phyloP scores from a whole-genome alignment of 2,888 invertebrate genomes.

The Agrotis clavis region DNA sequence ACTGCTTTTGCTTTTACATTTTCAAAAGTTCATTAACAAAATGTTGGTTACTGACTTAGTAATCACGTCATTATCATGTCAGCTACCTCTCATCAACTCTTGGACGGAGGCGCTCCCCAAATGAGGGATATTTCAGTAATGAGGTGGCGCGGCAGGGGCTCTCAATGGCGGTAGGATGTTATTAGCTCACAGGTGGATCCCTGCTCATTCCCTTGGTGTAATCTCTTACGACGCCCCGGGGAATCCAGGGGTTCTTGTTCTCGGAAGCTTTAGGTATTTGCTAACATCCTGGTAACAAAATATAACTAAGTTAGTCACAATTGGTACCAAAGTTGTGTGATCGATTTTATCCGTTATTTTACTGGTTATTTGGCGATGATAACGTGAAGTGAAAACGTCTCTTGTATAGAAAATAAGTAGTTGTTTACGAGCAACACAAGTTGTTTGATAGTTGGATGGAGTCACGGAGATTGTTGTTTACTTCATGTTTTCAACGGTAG shows the following conservation, averaged over 20 bases:
- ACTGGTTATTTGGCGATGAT: slow-evolving; percentile 13
- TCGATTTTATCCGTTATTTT: slow-evolving; percentile 27
- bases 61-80: slow-evolving; percentile 39
- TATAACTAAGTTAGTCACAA: slow-evolving; percentile 40
- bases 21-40: slow-evolving; percentile 26
- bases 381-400: slow-evolving; percentile 5
- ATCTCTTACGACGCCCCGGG: slow-evolving; percentile 56
- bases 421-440: slow-evolving; percentile 2
- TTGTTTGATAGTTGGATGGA: background rate
- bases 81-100: slow-evolving; percentile 31
- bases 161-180: slow-evolving; percentile 47
- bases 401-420: background rate
- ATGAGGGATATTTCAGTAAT: slow-evolving; percentile 49
- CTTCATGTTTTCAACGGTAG: slow-evolving; percentile 3
- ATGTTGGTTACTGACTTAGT: slow-evolving; percentile 28
- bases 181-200: slow-evolving; percentile 57
- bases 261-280: slow-evolving; percentile 16
- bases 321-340: slow-evolving; percentile 13
- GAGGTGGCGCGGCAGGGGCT: slow-evolving; percentile 53
- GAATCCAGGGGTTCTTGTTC: slow-evolving; percentile 34
- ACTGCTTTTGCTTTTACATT: slow-evolving; percentile 17
- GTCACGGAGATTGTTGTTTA: background rate
- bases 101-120: slow-evolving; percentile 38
- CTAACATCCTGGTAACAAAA: slow-evolving; percentile 35
- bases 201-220: slow-evolving; percentile 39